Base-by-base conservation (phyloP, 2,113 vertebrate genomes). In the Myrmecophaga tridactyla region DNA sequence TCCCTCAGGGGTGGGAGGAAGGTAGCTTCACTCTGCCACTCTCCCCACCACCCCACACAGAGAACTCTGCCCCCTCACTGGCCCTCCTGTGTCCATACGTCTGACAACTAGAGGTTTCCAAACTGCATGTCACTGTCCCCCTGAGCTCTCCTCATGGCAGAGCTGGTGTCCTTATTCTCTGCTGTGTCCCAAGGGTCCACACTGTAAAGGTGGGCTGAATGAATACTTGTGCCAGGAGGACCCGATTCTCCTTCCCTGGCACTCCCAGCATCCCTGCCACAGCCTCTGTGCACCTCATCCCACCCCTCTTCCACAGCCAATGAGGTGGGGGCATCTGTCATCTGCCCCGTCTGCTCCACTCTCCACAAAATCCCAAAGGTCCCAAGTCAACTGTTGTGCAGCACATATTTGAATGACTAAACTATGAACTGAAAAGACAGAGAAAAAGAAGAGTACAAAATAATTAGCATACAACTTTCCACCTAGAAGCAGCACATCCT, bases 381-480 rank as follows among this genome's bases (percentile, higher is more conserved):
- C 10, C 34, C 46, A n/a, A 1, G 18, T 13, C 29, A 10, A 2
- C 15, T 65, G 3, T 36, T 1, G 9, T 4, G 18, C 41, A 58
- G 81, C 51, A 43, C 10, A 21, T 1, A 11, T 41, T 1, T 13
- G 60, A 51, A 6, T 3, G 9, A 3, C 4, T 0, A 3, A 72
- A 3, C 39, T 2, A 1, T 0, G 9, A 10, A 46, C 39, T 4
- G 0, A 29, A 41, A 41, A 36, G 76, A 36, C 7, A 0, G 14
- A 73, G 21, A 76, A 29, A 43, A 9, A 48, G 36, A 48, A 25
- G 4, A 0, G 34, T 6, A 58, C 18, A 10, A 18, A 1, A 7
- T 0, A 27, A 20, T 1, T 21, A 53, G 7, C 1, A 0, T 3
- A 3, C 23, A 20, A 9, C 89, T 25, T 53, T 17, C 80, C 48